Conservation (phyloP, 1,140 invertebrate genomes). For the Anagrus nilaparvatae region DNA sequence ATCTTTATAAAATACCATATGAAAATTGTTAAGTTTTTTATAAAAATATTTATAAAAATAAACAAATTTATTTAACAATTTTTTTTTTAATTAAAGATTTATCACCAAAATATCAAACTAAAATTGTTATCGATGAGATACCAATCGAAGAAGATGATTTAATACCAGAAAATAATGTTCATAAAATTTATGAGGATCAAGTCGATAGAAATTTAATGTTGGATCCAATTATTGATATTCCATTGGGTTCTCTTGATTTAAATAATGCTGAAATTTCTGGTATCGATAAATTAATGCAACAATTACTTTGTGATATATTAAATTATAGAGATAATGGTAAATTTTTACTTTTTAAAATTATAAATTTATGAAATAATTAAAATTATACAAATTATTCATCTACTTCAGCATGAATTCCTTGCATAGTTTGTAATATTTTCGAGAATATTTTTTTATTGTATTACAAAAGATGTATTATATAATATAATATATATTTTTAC, state of each 20-base stretch:
- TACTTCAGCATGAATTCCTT: neutral
- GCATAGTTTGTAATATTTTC: neutral
- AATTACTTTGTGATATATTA: constrained; percentile 16
- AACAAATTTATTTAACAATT: constrained; percentile 1
- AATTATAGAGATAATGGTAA: constrained; percentile 21
- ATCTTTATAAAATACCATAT: constrained; percentile 20
- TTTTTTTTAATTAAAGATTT: constrained; percentile 18
- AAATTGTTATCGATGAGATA: constrained; percentile 15
- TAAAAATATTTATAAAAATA: neutral
- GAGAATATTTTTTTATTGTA: neutral
- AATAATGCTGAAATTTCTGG: constrained; percentile 5
- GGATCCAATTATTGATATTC: constrained; percentile 18
- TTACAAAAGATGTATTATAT: too few species aligned
- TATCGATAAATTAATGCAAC: constrained; percentile 16
- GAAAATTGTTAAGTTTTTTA: constrained; percentile 19
- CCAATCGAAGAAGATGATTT: constrained; percentile 10
- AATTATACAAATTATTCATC: neutral
- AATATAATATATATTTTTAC: neutral
- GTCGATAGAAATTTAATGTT: constrained; percentile 14
- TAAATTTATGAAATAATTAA: neutral
- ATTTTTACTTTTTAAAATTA: neutral
- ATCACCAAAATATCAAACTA: constrained; percentile 19
- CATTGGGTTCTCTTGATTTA: constrained; percentile 17
- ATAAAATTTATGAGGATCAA: constrained; percentile 13
- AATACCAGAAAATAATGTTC: constrained; percentile 6